phyloP scores from a whole-genome alignment of 2,797 vertebrate species.

The Thunnus albacares region DNA sequence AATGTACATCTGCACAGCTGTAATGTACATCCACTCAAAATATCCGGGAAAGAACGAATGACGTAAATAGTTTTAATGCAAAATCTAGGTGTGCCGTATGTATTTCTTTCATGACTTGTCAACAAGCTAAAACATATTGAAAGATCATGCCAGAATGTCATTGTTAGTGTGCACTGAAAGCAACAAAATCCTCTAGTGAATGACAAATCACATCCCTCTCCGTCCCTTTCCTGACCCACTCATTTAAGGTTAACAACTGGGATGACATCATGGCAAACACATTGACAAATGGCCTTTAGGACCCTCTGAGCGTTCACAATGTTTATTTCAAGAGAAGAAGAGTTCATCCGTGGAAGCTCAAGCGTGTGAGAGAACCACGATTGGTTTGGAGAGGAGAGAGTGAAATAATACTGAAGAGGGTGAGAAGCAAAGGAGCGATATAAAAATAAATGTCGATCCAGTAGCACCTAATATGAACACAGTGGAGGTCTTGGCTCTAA shows the following conservation, averaged over 20 bases:
- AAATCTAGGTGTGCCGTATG: slow-evolving; percentile 2
- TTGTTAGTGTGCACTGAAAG: slow-evolving; percentile 10
- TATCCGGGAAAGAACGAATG: neutral
- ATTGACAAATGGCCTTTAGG: slow-evolving; percentile 52
- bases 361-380: slow-evolving; percentile 29
- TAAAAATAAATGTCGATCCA: neutral
- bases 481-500: slow-evolving; percentile 32
- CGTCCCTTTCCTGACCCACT: slow-evolving; percentile 28
- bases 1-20: neutral
- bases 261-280: slow-evolving; percentile 72
- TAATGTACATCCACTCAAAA: neutral
- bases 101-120: slow-evolving; percentile 5
- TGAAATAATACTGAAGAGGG: slow-evolving; percentile 4
- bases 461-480: slow-evolving; percentile 48
- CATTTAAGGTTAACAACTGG: slow-evolving; percentile 48
- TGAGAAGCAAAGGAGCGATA: neutral
- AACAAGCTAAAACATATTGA: slow-evolving; percentile 7
- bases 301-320: slow-evolving; percentile 32
- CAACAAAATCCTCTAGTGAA: neutral
- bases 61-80: neutral
- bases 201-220: slow-evolving; percentile 29
- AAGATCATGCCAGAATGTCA: neutral
- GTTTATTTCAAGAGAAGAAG: slow-evolving; percentile 55
- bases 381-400: neutral
- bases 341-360: slow-evolving; percentile 25